Conservation (phyloP, 1,140 invertebrate species). For the Drosophila takahashii region DNA sequence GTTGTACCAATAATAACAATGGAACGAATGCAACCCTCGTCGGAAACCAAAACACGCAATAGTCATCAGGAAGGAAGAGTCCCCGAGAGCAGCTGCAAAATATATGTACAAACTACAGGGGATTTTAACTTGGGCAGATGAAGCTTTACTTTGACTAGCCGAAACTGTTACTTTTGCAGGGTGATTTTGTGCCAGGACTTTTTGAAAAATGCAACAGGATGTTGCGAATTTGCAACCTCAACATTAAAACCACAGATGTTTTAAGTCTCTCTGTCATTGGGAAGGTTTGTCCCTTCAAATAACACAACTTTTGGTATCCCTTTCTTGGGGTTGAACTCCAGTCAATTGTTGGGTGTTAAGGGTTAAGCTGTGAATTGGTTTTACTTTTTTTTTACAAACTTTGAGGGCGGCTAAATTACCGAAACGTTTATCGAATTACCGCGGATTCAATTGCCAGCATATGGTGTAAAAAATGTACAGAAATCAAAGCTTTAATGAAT, state of each 20-base stretch:
- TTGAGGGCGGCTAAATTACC: slow-evolving; percentile 28
- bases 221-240: slow-evolving; percentile 60
- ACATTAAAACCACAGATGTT: slow-evolving; percentile 54
- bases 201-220: slow-evolving; percentile 61
- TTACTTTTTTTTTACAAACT: background rate
- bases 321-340: slow-evolving; percentile 37
- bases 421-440: slow-evolving; percentile 59
- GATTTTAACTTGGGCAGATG: background rate
- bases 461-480: slow-evolving; percentile 33
- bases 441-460: slow-evolving; percentile 61
- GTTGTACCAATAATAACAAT: slow-evolving; percentile 72
- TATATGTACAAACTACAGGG: background rate
- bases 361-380: slow-evolving; percentile 45
- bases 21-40: slow-evolving; percentile 59
- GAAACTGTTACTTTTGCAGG: slow-evolving; percentile 9
- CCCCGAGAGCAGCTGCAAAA: slow-evolving; percentile 40
- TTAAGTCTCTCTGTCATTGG: slow-evolving; percentile 2
- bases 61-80: slow-evolving; percentile 42
- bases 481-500: slow-evolving; percentile 31
- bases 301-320: background rate
- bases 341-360: slow-evolving; percentile 28
- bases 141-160: slow-evolving; percentile 11
- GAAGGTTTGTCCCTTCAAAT: slow-evolving; percentile 3
- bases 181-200: slow-evolving; percentile 34
- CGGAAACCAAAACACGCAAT: slow-evolving; percentile 59